Percentiles rank a stretch among this genome's conserved stretches.
phyloP scores from a whole-genome alignment of 92 coral and sea anemone genomes.

The Montipora capitata region DNA sequence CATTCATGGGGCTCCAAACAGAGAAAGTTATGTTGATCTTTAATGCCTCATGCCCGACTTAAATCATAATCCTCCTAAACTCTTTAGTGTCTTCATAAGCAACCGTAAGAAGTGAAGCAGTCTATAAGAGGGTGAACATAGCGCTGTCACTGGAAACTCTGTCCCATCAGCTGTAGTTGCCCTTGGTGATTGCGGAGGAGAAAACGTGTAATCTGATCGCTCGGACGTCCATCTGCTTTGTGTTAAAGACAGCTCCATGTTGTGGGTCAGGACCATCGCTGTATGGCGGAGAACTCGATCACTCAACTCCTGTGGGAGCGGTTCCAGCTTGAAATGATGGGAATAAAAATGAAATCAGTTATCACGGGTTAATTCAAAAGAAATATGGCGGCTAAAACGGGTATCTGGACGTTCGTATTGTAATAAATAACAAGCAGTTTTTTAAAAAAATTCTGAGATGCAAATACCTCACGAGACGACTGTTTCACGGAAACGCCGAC shows the following conservation, averaged over 20 bases:
- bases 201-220: neutral
- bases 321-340: constrained; percentile 65
- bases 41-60: neutral
- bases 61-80: neutral
- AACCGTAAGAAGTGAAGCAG: constrained; percentile 64
- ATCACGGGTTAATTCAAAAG: too few relatives aligned
- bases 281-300: constrained; percentile 87
- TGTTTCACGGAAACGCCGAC: too few relatives aligned
- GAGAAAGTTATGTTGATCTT: too few relatives aligned
- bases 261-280: constrained; percentile 87
- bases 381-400: too few relatives aligned
- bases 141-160: constrained; percentile 19
- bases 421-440: too few relatives aligned
- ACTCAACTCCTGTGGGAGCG: constrained; percentile 80
- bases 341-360: neutral
- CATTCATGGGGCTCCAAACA: too few relatives aligned
- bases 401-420: too few relatives aligned
- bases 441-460: too few relatives aligned
- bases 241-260: constrained; percentile 76
- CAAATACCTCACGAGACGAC: too few relatives aligned
- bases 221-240: constrained; percentile 36
- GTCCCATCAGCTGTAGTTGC: neutral
- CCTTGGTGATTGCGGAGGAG: constrained; percentile 8
- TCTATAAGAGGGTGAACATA: constrained; percentile 60
- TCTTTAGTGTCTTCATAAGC: constrained; percentile 50